Conservation (phyloP, 1,140 invertebrate genomes). For the Drosophila triauraria region DNA sequence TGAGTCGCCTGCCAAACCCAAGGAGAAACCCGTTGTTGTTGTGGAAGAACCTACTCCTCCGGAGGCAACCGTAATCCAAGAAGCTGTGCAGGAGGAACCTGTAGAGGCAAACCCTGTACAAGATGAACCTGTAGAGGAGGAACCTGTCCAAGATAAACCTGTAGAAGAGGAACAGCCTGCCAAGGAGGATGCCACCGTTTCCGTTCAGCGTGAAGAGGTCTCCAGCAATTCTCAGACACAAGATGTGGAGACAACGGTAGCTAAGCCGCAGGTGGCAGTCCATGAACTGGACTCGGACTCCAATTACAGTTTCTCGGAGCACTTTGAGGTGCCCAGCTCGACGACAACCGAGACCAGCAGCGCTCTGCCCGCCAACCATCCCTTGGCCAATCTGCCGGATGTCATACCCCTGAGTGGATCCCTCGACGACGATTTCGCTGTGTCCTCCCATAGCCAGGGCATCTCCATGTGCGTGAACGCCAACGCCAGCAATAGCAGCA, state of each 20-base stretch:
- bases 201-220: conserved; percentile 45
- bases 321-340: conserved; percentile 73
- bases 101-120: background rate
- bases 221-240: conserved; percentile 35
- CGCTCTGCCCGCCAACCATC: conserved; percentile 3
- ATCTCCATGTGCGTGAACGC: conserved; percentile 71
- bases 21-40: background rate
- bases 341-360: conserved; percentile 37
- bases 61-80: background rate
- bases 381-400: conserved; percentile 64
- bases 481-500: background rate
- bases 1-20: background rate
- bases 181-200: background rate
- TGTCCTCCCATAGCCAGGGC: conserved; percentile 37
- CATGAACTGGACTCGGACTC: conserved; percentile 78
- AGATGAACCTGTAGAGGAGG: background rate
- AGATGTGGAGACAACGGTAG: background rate
- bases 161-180: background rate
- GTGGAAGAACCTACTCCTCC: background rate
- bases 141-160: background rate
- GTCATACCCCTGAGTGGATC: conserved; percentile 61
- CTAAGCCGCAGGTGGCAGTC: background rate
- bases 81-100: background rate
- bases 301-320: conserved; percentile 83
- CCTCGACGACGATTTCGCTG: conserved; percentile 15